Evolutionary conservation across 2,113 vertebrate genomes (phyloP), one percentile per base, ranked within the genome.

Genomic region (Megaceryle maxima): DNA sequence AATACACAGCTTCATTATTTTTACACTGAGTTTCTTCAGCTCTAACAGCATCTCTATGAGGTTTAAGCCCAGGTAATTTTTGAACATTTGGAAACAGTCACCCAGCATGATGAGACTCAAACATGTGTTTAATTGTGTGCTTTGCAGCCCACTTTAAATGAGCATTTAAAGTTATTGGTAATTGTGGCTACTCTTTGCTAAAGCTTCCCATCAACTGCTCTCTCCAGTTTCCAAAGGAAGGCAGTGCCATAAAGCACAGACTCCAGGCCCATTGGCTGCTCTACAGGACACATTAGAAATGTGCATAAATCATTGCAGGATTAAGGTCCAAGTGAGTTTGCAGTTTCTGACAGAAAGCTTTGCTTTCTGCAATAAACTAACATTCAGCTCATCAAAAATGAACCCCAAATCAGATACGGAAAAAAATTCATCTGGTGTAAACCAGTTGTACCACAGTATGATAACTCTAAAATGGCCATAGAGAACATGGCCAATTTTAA

Each of bases 291-390:
- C 31, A 33, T 60, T 82, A 92, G 89, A 75, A 62, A 89, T 8
- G 19, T 69, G 67, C 74, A 89, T 83, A 87, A 94, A 87, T 87
- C 67, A 84, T 0, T 59, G 31, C 80, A 82, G 74, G 63, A 95
- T 87, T 79, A 91, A 93, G 48, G 44, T 81, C 91, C 90, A 92
- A 92, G 55, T 91, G 77, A 82, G 37, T 89, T 35, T 89, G 67
- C 81, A 92, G 50, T 76, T 79, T 87, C 44, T 59, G 67, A 92
- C 55, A 69, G 67, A 83, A 92, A 73, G 62, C 44, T 68, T 75
- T 78, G 28, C 17, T 79, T 88, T 87, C 37, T 73, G 57, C 50
- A 85, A 50, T 76, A 85, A 92, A 76, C 48, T 46, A 90, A 83
- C 0, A 2, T 19, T 57, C 74, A 69, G 18, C 62, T 91, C 70